phyloP scores from a whole-genome alignment of 2,888 invertebrate genomes.

The Andricus quercusramuli region DNA sequence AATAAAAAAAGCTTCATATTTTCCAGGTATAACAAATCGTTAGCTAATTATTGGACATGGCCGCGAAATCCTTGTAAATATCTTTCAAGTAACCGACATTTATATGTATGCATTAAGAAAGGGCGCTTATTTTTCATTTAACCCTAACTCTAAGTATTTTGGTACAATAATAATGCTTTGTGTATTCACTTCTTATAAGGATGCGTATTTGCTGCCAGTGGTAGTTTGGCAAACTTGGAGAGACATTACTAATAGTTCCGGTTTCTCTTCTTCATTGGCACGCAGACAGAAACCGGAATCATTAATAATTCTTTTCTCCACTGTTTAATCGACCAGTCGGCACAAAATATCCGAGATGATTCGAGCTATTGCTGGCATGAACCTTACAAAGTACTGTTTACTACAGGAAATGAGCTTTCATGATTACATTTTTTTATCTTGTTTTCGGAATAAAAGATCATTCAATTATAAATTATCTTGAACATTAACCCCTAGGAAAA shows the following conservation, averaged over 20 bases:
- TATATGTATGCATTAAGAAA: no score
- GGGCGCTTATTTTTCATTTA: no score
- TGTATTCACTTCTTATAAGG: neutral
- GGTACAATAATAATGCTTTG: neutral
- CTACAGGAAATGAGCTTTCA: constrained; percentile 23
- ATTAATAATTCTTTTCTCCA: constrained; percentile 50
- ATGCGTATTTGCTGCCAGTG: constrained; percentile 45
- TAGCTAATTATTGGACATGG: no score
- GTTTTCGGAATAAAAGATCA: neutral
- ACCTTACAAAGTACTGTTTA: constrained; percentile 14
- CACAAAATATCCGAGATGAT: constrained; percentile 46
- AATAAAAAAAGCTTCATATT: neutral
- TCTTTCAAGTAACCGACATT: no score
- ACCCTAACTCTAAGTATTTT: neutral
- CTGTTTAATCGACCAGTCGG: constrained; percentile 52
- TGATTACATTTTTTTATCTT: neutral
- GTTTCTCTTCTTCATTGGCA: constrained; percentile 52
- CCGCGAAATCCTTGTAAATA: no score
- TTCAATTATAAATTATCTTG: neutral
- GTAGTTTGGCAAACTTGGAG: constrained; percentile 49
- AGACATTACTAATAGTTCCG: constrained; percentile 52
- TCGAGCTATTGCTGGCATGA: constrained; percentile 48
- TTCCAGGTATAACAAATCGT: no score
- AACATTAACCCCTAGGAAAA: no score
- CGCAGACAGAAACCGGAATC: constrained; percentile 50